phyloP scores from a whole-genome alignment of 2,113 vertebrate genomes.

The Vidua chalybeata region DNA sequence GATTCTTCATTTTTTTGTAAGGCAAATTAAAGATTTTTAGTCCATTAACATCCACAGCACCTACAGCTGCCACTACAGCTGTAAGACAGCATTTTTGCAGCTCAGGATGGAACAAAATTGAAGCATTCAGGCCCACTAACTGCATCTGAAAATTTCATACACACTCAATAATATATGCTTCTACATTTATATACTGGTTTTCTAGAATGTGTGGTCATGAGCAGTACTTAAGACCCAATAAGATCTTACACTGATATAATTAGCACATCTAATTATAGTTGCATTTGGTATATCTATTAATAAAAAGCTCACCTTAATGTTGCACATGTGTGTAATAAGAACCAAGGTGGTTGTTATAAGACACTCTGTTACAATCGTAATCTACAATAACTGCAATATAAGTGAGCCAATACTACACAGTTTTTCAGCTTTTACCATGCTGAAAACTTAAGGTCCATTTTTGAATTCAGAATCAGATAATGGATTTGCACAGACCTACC shows the following conservation, averaged over 20 bases:
- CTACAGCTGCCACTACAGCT: neutral
- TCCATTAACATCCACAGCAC: neutral
- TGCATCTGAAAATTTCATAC: neutral
- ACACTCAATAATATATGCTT: neutral
- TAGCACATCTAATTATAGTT: neutral
- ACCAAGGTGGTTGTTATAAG: neutral
- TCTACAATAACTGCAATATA: neutral
- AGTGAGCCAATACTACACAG: neutral
- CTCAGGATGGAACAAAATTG: neutral
- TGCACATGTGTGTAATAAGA: neutral
- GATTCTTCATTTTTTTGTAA: neutral
- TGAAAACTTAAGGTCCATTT: neutral
- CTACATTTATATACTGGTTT: neutral
- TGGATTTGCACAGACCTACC: neutral
- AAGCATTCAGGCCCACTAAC: neutral
- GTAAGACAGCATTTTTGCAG: neutral
- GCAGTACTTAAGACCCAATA: neutral
- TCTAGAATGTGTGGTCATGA: neutral
- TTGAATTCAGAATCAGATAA: neutral
- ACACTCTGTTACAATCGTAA: neutral
- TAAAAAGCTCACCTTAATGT: neutral
- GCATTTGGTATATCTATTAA: neutral
- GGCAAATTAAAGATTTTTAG: neutral
- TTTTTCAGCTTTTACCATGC: neutral
- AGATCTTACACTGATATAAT: neutral